Conservation (phyloP, 2,797 vertebrate species). For the Trachops cirrhosus region DNA sequence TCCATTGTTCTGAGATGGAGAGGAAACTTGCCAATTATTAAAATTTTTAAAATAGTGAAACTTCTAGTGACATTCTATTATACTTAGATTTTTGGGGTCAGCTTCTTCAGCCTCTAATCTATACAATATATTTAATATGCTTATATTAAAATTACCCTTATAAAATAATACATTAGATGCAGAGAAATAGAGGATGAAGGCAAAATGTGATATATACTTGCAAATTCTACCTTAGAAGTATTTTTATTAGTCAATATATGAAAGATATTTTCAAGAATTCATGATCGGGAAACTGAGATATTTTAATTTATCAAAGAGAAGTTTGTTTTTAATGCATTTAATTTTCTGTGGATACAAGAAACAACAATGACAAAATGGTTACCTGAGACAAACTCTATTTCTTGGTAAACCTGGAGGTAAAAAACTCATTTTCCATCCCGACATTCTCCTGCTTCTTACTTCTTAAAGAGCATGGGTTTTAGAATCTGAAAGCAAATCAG, state of each 20-base stretch:
- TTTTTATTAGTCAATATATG: neutral
- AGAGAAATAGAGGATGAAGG: neutral
- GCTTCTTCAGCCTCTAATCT: neutral
- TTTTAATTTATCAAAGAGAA: neutral
- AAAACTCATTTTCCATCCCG: neutral
- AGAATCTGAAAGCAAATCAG: neutral
- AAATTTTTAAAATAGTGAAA: conserved; percentile 43
- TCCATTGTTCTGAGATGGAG: neutral
- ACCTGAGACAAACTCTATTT: neutral
- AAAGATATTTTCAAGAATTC: neutral
- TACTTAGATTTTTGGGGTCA: neutral
- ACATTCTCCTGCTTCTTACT: neutral
- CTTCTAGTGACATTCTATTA: neutral
- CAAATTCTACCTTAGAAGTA: neutral
- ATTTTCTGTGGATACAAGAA: neutral
- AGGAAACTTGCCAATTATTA: conserved; percentile 37
- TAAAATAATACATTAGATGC: neutral
- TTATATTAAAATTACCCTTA: conserved; percentile 15
- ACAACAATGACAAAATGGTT: neutral
- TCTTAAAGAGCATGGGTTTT: neutral
- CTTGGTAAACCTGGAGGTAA: neutral
- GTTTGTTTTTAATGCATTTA: neutral
- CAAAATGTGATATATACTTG: neutral
- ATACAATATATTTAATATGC: neutral
- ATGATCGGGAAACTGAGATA: neutral